Evolutionary conservation across 1,140 invertebrate genomes (phyloP).

Genomic region (Anastrepha obliqua): DNA sequence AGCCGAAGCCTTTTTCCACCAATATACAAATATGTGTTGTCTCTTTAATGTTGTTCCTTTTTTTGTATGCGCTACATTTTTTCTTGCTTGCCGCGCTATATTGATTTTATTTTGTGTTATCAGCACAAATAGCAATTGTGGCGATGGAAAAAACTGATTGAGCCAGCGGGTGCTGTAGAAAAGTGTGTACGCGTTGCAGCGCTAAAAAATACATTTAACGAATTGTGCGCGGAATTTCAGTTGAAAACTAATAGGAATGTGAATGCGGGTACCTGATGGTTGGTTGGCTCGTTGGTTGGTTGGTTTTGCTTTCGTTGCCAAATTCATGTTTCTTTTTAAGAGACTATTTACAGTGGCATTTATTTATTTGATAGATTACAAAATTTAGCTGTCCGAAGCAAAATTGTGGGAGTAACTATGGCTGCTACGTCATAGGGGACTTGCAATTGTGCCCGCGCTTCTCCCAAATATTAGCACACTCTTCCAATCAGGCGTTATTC

Average conservation of each 20-base stretch:
- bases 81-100: slow-evolving; percentile 22
- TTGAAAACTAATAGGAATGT: background rate
- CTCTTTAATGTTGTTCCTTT: background rate
- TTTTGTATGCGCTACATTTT: slow-evolving; percentile 3
- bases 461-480: too few relatives aligned
- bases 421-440: too few relatives aligned
- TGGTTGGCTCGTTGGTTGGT: too few relatives aligned
- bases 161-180: background rate
- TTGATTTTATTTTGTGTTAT: slow-evolving; percentile 31
- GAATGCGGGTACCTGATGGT: background rate
- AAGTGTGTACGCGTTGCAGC: background rate
- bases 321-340: too few relatives aligned
- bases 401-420: too few relatives aligned
- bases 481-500: too few relatives aligned
- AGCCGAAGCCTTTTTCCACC: background rate
- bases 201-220: background rate
- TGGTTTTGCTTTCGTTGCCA: too few relatives aligned
- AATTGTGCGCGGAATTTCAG: background rate
- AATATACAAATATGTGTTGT: background rate
- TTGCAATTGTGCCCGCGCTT: too few relatives aligned
- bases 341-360: background rate
- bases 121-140: background rate
- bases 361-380: too few relatives aligned
- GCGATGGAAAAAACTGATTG: background rate
- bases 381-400: too few relatives aligned